phyloP scores from a whole-genome alignment of 2,888 invertebrate genomes.

The Meghimatium bilineatum region DNA sequence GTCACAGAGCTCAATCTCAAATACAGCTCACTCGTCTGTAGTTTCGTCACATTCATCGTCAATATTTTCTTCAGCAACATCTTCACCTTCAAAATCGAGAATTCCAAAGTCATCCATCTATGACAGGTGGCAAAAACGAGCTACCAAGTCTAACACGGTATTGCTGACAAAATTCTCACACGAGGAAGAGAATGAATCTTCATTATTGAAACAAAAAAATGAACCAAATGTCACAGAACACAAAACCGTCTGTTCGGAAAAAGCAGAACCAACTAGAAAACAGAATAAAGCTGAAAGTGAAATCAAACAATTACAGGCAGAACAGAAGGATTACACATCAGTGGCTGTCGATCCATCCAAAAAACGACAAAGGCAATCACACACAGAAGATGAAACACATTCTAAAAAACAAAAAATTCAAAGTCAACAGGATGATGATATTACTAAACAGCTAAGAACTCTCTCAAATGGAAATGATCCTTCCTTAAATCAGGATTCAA shows the following conservation, averaged over 20 bases:
- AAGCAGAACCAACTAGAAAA: background rate
- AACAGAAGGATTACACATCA: no score
- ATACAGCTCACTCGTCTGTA: background rate
- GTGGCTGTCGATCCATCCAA: background rate
- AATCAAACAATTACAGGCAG: background rate
- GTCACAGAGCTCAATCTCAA: background rate
- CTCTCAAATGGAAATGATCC: background rate
- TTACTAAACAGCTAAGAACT: background rate
- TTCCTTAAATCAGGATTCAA: background rate
- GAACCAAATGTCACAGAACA: background rate
- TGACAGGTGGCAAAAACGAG: conserved; percentile 45
- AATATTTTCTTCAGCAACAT: conserved; percentile 23
- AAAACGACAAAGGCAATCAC: background rate
- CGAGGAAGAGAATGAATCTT: background rate
- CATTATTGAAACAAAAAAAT: background rate
- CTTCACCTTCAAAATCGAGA: background rate
- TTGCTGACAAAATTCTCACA: background rate
- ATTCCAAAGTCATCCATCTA: conserved; percentile 32
- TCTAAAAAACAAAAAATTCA: background rate
- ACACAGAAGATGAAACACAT: background rate
- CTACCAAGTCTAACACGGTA: background rate
- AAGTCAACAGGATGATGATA: background rate
- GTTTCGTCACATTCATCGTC: conserved; percentile 22
- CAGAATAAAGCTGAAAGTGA: background rate
- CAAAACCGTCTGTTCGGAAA: background rate